A percentile compares a stretch with the other conserved stretches of the same genome.
Evolutionary conservation across 2,797 vertebrate species (phyloP).

Genomic region (Phalanger gymnotis): DNA sequence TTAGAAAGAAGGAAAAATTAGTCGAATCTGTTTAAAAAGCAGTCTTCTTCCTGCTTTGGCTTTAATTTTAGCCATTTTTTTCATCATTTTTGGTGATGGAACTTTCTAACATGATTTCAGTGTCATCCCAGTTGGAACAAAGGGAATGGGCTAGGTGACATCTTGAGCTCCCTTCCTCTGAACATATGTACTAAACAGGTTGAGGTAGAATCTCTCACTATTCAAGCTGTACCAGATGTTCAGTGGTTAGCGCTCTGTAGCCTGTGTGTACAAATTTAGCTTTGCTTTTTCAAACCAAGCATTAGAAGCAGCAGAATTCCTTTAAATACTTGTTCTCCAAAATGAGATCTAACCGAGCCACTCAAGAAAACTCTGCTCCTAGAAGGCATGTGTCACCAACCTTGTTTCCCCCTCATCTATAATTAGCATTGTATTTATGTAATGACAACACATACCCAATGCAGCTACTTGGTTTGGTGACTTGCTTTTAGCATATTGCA

Average conservation of each 20-base stretch:
- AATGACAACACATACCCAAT: conserved; percentile 3
- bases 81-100: background rate
- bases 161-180: background rate
- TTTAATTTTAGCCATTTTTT: background rate
- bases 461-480: conserved; percentile 27
- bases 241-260: background rate
- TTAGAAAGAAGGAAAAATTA: background rate
- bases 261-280: background rate
- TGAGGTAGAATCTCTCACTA: background rate
- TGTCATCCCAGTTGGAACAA: background rate
- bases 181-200: background rate
- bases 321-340: conserved; percentile 45
- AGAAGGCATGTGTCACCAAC: background rate
- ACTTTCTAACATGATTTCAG: background rate
- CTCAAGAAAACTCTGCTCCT: background rate
- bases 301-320: conserved; percentile 13
- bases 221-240: background rate
- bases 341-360: background rate
- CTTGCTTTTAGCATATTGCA: conserved; percentile 50
- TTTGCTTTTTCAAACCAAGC: conserved; percentile 33
- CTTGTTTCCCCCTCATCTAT: background rate
- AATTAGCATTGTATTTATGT: conserved; percentile 44
- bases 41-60: background rate
- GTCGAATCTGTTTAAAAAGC: background rate
- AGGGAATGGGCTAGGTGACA: background rate